Percentiles rank a stretch among this genome's conserved stretches.
phyloP scores from a whole-genome alignment of 2,113 vertebrate genomes.

The Trachemys scripta region DNA sequence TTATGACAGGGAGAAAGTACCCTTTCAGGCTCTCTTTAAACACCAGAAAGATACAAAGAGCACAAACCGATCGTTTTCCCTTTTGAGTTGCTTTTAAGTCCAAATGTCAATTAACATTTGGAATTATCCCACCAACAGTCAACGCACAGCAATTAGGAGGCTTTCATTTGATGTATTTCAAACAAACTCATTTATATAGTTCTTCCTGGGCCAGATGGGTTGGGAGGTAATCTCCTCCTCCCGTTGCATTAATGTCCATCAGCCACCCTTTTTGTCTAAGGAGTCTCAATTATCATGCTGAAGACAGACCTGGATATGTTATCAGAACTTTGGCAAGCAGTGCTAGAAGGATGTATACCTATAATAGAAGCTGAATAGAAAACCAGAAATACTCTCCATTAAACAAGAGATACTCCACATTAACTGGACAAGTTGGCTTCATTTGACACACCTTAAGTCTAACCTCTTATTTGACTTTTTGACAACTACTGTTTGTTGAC shows the following conservation, averaged over 20 bases:
- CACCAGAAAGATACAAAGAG: neutral
- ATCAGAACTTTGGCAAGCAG: neutral
- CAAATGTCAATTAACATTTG: constrained; percentile 8
- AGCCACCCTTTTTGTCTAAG: neutral
- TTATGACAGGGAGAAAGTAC: neutral
- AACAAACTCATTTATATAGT: neutral
- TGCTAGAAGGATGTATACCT: neutral
- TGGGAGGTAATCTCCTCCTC: neutral
- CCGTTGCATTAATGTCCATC: neutral
- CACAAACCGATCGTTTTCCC: neutral
- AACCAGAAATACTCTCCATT: neutral
- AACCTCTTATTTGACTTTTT: neutral
- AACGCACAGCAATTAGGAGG: neutral
- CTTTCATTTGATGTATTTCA: neutral
- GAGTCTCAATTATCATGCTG: neutral
- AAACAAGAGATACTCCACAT: neutral
- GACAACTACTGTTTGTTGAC: neutral
- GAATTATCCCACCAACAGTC: neutral
- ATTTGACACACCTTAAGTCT: neutral
- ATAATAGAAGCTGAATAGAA: neutral
- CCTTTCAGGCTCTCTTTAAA: constrained; percentile 8
- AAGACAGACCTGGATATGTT: neutral
- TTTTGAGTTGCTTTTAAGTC: neutral
- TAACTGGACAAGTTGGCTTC: neutral
- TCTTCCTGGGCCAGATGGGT: neutral